Base-by-base conservation (phyloP, 2,113 vertebrate species). In the Oryzias javanicus region DNA sequence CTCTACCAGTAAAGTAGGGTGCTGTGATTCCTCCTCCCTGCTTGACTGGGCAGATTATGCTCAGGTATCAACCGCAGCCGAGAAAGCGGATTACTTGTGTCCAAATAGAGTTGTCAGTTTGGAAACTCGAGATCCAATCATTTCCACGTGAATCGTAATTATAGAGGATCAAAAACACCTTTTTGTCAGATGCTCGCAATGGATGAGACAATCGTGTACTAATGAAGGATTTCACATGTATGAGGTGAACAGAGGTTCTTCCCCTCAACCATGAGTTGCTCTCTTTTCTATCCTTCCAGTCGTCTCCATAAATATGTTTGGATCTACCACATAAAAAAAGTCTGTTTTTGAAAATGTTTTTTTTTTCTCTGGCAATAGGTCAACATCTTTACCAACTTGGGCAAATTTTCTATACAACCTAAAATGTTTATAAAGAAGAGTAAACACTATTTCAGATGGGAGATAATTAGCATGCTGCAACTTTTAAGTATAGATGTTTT, bases 101-200 rank as follows among this genome's bases (percentile, higher is more conserved):
- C 85, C 87, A 91, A 91, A 91, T 91, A 88, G 87, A 91, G 87
- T 87, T 89, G 88, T 90, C 89, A 90, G 88, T 91, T 89, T 88
- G 80, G 84, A 89, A 91, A 90, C 80, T 88, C 86, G 75, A 88
- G 82, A 88, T 87, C 83, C 80, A 85, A 87, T 90, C 86, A 89
- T 89, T 87, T 89, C 81, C 82, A 84, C 65, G 58, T 72, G 77
- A 85, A 79, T 74, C 76, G 85, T 91, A 92, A 90, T 91, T 88
- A 89, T 70, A 68, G 89, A 55, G 84, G 87, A 88, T 90, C 80
- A 87, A 70, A 67, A 64, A 74, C 63, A 67, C 67, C 68, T 78
- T 82, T 63, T 85, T 86, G 79, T 82, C 83, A 80, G 78, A 80
- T 70, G 77, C 66, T 74, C 81, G 79, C 50, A 45, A 62, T 3